Conservation (phyloP, 2,113 vertebrate genomes). For the Eupsittula cactorum region DNA sequence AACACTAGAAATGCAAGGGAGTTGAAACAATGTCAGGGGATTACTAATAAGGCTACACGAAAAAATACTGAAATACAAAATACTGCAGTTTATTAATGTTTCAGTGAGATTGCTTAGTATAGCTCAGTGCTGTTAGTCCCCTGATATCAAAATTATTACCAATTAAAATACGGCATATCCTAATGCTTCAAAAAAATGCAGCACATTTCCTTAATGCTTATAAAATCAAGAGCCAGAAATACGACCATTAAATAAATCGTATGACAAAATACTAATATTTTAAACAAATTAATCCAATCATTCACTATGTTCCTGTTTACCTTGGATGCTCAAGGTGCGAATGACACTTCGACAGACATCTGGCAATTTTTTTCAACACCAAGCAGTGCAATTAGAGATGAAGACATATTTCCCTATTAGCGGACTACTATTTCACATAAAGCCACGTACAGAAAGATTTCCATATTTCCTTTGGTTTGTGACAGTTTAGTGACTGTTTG, state of each 20-base stretch:
- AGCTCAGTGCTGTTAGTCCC: neutral
- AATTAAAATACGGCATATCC: neutral
- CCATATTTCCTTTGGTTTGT: neutral
- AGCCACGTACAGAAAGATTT: neutral
- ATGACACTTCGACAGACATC: accelerated
- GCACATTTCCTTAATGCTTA: neutral
- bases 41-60: neutral
- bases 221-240: neutral
- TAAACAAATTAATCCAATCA: neutral
- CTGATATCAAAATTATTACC: neutral
- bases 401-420: neutral
- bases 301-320: neutral
- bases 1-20: neutral
- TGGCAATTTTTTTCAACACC: neutral
- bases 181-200: neutral
- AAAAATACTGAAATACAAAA: neutral
- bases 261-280: neutral
- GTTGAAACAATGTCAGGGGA: neutral
- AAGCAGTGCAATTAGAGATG: neutral
- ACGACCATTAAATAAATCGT: neutral
- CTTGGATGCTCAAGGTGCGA: neutral
- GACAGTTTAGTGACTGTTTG: neutral
- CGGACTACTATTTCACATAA: neutral
- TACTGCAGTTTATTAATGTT: conserved; percentile 13
- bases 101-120: neutral